These are phyloP conservation scores for Zosterops hypoxanthus DNA, from an alignment of 2,113 vertebrate genomes.

Conservation along the genomic window DNA sequence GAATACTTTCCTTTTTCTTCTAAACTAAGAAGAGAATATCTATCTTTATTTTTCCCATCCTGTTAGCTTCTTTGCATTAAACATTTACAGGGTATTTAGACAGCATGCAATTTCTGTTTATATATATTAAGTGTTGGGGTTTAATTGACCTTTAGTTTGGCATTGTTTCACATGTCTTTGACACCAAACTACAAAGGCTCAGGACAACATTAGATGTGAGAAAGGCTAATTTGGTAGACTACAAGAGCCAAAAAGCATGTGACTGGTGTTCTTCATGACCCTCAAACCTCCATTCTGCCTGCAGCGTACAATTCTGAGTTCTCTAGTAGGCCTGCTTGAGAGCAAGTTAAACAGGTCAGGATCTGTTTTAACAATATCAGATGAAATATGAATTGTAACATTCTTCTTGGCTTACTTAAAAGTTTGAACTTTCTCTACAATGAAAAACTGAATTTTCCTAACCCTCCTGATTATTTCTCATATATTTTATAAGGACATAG, in stretches of 20 bases:
- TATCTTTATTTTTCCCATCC: not conserved
- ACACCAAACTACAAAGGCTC: not conserved
- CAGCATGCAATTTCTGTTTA: not conserved
- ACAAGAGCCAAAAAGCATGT: not conserved
- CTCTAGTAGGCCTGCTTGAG: not conserved
- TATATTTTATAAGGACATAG: not conserved
- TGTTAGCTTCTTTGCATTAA: not conserved
- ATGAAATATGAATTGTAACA: constrained; percentile 26
- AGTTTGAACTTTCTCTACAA: not conserved
- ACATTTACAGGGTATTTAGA: not conserved
- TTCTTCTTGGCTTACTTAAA: constrained; percentile 11
- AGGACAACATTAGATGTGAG: not conserved
- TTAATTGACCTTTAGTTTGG: not conserved
- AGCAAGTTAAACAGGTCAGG: not conserved
- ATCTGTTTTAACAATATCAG: not conserved
- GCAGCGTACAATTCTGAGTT: not conserved
- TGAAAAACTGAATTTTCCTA: not conserved
- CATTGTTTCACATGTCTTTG: not conserved
- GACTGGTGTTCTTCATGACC: not conserved
- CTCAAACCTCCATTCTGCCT: not conserved
- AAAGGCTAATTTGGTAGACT: not conserved
- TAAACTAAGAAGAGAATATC: not conserved
- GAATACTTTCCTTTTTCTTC: not conserved
- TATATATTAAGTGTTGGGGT: not conserved
- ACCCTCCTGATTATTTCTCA: constrained; percentile 6